Percentiles rank a stretch among this genome's conserved stretches.
These are phyloP conservation scores for Cercopithecus hamlyni DNA, from an alignment of 2,797 vertebrate genomes.

Conservation along the genomic window DNA sequence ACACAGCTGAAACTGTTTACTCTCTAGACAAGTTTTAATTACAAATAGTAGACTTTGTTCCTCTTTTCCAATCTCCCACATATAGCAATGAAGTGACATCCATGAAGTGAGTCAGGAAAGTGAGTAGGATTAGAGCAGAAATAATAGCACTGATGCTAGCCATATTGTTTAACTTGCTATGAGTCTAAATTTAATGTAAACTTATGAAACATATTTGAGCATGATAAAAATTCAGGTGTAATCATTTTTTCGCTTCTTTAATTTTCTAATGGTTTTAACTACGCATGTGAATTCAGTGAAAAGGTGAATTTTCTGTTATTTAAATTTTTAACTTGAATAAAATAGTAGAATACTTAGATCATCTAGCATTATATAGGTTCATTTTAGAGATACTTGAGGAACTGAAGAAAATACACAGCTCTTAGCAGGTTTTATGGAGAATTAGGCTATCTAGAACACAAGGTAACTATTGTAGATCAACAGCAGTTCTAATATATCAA, in stretches of 20 bases:
- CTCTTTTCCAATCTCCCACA: neutral
- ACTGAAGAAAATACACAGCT: neutral
- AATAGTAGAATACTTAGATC: neutral
- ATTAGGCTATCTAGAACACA: neutral
- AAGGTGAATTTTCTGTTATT: neutral
- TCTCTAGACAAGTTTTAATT: constrained; percentile 39
- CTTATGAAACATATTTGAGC: neutral
- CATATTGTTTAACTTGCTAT: neutral
- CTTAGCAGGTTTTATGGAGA: neutral
- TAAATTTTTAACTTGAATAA: neutral
- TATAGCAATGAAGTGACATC: neutral
- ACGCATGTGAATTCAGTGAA: neutral
- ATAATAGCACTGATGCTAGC: neutral
- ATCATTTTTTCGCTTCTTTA: neutral
- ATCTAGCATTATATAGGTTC: neutral
- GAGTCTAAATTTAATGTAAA: neutral
- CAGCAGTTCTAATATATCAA: neutral
- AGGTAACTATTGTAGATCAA: neutral
- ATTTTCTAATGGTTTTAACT: neutral
- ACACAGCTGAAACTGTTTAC: constrained; percentile 45
- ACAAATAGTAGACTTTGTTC: constrained; percentile 33
- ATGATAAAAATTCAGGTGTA: neutral
- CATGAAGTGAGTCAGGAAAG: neutral
- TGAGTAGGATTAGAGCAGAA: neutral
- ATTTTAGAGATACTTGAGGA: neutral